A percentile compares a stretch with the other conserved stretches of the same genome.
Conservation (phyloP, 2,797 vertebrate genomes). For the Chiloscyllium punctatum region DNA sequence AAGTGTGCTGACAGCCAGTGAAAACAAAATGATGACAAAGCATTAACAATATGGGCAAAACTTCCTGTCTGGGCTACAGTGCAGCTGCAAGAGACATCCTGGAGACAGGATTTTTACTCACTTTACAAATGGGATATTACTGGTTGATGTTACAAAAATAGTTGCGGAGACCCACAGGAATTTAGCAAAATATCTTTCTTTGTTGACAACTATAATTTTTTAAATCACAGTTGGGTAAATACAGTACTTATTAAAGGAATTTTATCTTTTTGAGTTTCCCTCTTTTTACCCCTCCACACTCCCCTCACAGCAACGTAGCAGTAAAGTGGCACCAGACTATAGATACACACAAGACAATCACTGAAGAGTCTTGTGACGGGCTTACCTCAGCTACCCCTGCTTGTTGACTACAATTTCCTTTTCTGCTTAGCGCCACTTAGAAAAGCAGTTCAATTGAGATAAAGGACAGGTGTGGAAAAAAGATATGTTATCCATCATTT, state of each 20-base stretch:
- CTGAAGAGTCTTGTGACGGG: background rate
- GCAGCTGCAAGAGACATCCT: constrained; percentile 33
- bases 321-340: too few species aligned
- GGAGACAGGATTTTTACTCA: background rate
- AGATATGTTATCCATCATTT: background rate
- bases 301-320: background rate
- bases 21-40: constrained; percentile 37
- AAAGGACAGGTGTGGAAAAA: background rate
- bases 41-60: constrained; percentile 23
- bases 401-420: background rate
- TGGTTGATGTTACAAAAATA: background rate
- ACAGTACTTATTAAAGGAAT: background rate
- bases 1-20: constrained; percentile 18
- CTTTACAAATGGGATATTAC: background rate
- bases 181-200: constrained; percentile 4
- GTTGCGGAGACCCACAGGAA: background rate
- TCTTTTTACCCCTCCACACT: background rate
- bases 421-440: background rate
- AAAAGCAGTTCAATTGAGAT: background rate
- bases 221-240: background rate
- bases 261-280: background rate
- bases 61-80: constrained; percentile 24
- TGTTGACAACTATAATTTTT: background rate
- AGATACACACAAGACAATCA: background rate
- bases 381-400: background rate